These are phyloP conservation scores for Charanyca ferruginea DNA, from an alignment of 2,888 invertebrate genomes.

Conservation along the genomic window DNA sequence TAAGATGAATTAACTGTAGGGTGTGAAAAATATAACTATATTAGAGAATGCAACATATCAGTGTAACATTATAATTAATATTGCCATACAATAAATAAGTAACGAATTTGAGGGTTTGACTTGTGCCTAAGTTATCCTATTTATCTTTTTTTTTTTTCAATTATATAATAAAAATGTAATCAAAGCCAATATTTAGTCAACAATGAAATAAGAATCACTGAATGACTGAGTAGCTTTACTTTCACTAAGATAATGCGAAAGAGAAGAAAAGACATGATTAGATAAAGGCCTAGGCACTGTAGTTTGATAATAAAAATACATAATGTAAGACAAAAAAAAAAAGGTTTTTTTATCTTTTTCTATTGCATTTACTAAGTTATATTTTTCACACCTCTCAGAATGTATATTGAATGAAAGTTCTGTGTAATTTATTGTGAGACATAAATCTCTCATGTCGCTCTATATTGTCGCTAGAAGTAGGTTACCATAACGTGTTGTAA, in stretches of 20 bases:
- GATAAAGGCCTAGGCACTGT: slow-evolving; percentile 48
- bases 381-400: slow-evolving; percentile 44
- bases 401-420: slow-evolving; percentile 61
- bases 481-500: slow-evolving; percentile 69
- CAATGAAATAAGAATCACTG: slow-evolving; percentile 29
- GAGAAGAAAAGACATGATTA: slow-evolving; percentile 57
- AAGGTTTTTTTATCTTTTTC: neutral
- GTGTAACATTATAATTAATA: slow-evolving; percentile 23
- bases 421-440: slow-evolving; percentile 67
- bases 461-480: slow-evolving; percentile 64
- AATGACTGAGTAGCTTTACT: slow-evolving; percentile 56
- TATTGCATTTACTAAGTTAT: slow-evolving; percentile 29
- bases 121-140: slow-evolving; percentile 22
- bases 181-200: slow-evolving; percentile 43
- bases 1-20: slow-evolving; percentile 52
- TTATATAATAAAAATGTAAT: slow-evolving; percentile 17
- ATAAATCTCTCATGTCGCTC: slow-evolving; percentile 52
- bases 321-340: slow-evolving; percentile 20
- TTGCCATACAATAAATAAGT: slow-evolving; percentile 34
- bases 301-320: slow-evolving; percentile 47
- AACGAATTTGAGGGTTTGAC: slow-evolving; percentile 3
- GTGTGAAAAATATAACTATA: slow-evolving; percentile 56
- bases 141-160: neutral
- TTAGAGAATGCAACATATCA: slow-evolving; percentile 44
- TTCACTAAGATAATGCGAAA: slow-evolving; percentile 48